Conservation (phyloP, 1,140 invertebrate species). For the Gryllus bimaculatus region DNA sequence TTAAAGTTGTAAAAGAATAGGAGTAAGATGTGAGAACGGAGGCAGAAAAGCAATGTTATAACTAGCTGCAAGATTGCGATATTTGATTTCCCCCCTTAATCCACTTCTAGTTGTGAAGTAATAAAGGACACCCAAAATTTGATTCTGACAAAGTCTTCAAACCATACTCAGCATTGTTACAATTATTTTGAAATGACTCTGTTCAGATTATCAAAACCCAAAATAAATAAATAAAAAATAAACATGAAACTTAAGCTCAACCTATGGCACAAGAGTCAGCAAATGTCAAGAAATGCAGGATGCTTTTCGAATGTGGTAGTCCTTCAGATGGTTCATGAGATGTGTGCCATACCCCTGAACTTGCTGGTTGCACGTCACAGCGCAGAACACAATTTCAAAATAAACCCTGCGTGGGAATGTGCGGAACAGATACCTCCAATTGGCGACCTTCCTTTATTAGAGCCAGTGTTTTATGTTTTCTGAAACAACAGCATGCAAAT, state of each 20-base stretch:
- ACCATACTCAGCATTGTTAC: too few relatives aligned
- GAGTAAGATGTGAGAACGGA: too few relatives aligned
- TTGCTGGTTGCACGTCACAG: conserved; percentile 94
- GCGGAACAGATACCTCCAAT: conserved; percentile 96
- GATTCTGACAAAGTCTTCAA: too few relatives aligned
- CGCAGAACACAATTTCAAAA: conserved; percentile 98
- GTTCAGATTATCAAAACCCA: background rate
- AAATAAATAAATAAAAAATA: background rate
- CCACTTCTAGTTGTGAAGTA: too few relatives aligned
- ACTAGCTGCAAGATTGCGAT: too few relatives aligned
- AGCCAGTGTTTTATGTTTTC: conserved; percentile 89
- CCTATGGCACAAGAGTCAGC: conserved; percentile 96
- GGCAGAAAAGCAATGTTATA: too few relatives aligned
- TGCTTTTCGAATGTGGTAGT: conserved; percentile 89
- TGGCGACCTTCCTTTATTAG: conserved; percentile 85
- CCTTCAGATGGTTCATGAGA: conserved; percentile 98
- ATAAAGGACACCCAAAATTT: too few relatives aligned
- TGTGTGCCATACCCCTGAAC: conserved; percentile 98
- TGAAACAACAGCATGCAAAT: conserved; percentile 35
- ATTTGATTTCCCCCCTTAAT: too few relatives aligned
- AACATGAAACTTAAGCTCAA: conserved; percentile 27
- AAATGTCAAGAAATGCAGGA: conserved; percentile 92
- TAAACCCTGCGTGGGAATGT: conserved; percentile 93
- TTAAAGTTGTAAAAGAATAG: too few relatives aligned
- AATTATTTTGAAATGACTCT: background rate